These are phyloP conservation scores for Bombus pyrosoma DNA, from an alignment of 1,140 invertebrate species.

Conservation along the genomic window DNA sequence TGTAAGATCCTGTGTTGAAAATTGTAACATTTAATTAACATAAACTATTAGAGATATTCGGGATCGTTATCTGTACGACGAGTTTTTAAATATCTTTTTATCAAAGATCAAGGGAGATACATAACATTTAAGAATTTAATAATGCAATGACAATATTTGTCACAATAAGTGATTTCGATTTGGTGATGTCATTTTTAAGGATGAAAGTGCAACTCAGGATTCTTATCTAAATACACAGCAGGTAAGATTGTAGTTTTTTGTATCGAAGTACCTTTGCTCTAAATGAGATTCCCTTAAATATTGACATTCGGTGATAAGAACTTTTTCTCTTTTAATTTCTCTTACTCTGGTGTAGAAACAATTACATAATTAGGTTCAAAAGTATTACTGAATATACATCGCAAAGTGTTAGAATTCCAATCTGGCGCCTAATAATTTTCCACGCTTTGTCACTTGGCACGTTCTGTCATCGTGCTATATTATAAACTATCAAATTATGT, in stretches of 20 bases:
- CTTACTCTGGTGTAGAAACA: neutral
- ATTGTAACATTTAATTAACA: too few relatives aligned
- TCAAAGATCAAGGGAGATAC: neutral
- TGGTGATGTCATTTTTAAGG: neutral
- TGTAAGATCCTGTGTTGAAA: too few relatives aligned
- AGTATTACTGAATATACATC: neutral
- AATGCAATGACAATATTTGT: neutral
- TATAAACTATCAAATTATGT: too few relatives aligned
- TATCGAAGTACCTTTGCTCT: neutral
- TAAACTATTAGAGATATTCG: neutral
- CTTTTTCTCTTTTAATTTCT: neutral
- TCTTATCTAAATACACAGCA: neutral
- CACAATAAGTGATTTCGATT: neutral
- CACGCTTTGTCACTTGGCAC: too few relatives aligned
- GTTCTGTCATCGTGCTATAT: too few relatives aligned
- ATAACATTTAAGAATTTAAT: neutral
- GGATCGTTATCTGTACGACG: neutral
- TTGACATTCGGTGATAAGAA: neutral
- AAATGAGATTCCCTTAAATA: conserved; percentile 10
- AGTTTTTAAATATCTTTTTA: neutral
- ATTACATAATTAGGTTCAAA: neutral
- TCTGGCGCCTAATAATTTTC: neutral
- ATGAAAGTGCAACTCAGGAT: neutral
- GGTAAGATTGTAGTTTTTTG: neutral
- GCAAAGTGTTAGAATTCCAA: neutral